A percentile compares a stretch with the other conserved stretches of the same genome.
These are phyloP conservation scores for Sprattus sprattus DNA, from an alignment of 2,113 vertebrate species.

Conservation along the genomic window DNA sequence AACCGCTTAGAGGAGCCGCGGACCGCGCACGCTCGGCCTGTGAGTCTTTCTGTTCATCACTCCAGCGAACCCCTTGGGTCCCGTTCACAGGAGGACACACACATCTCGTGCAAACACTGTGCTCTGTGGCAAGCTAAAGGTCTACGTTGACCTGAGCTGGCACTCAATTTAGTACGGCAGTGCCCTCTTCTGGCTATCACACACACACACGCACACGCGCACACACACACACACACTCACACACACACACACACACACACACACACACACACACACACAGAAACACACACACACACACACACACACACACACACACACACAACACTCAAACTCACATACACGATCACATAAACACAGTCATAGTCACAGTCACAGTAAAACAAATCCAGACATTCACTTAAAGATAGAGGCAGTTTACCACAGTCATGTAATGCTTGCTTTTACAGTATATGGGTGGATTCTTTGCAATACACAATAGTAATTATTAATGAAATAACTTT, in stretches of 20 bases:
- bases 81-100: neutral
- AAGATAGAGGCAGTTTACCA: neutral
- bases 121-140: constrained; percentile 5
- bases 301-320: constrained; percentile 5
- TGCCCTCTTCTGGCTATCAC: constrained; percentile 66
- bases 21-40: constrained; percentile 47
- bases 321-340: constrained; percentile 20
- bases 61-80: constrained; percentile 3
- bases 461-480: neutral
- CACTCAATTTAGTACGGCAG: constrained; percentile 52
- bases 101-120: neutral
- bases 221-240: constrained; percentile 31
- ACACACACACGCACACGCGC: constrained; percentile 16
- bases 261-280: neutral
- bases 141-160: constrained; percentile 35
- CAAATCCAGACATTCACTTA: neutral
- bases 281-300: constrained; percentile 31
- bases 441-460: neutral
- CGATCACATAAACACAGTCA: neutral
- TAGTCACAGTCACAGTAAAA: no score
- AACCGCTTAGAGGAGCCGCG: constrained; percentile 54
- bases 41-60: constrained; percentile 38
- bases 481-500: neutral
- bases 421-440: neutral
- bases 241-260: neutral